These are phyloP conservation scores for Tolypeutes matacus DNA, from an alignment of 2,797 vertebrate genomes.

Conservation along the genomic window DNA sequence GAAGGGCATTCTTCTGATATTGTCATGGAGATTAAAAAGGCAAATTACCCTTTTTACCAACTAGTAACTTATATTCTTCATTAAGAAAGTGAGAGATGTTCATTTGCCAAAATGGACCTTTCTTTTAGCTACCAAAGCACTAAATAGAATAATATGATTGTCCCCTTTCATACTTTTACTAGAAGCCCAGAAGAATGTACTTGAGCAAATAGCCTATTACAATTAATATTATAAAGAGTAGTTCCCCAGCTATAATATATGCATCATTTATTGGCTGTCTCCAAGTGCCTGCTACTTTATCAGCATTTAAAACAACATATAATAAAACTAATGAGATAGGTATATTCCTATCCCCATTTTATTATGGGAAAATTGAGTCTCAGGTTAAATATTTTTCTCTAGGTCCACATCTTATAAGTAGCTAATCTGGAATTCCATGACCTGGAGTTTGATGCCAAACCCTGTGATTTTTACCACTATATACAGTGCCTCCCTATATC, in stretches of 20 bases:
- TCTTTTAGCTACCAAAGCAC: constrained; percentile 37
- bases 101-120: constrained; percentile 3
- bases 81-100: constrained; percentile 3
- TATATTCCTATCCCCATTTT: not conserved
- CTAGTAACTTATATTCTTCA: constrained; percentile 49
- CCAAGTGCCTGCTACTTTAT: not conserved
- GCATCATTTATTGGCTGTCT: not conserved
- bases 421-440: not conserved
- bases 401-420: not conserved
- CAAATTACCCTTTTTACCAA: not conserved
- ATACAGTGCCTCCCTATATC: not conserved
- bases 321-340: not conserved
- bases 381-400: constrained; percentile 20
- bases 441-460: not conserved
- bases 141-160: not conserved
- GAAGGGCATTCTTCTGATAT: not conserved
- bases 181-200: not conserved
- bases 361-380: constrained; percentile 31
- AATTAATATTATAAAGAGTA: constrained; percentile 9
- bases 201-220: not conserved
- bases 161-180: constrained; percentile 1
- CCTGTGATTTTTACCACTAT: not conserved
- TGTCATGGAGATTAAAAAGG: not conserved
- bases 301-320: not conserved
- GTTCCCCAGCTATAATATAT: not conserved